These are phyloP conservation scores for Megaptera novaeangliae DNA, from an alignment of 2,113 vertebrate genomes.

Conservation along the genomic window DNA sequence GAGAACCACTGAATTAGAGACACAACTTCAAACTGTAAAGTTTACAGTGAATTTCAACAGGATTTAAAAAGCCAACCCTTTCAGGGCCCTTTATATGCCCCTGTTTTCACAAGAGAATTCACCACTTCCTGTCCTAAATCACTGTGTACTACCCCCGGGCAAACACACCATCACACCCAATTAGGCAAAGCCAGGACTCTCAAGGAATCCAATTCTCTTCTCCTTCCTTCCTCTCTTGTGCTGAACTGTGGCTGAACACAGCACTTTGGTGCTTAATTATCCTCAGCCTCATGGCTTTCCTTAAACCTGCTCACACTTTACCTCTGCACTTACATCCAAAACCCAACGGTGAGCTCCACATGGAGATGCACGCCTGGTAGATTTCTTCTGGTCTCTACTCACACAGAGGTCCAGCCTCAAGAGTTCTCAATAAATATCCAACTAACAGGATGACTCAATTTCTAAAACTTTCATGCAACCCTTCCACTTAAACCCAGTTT, in stretches of 20 bases:
- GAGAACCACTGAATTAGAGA: background rate
- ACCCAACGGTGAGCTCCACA: accelerated
- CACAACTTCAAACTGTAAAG: background rate
- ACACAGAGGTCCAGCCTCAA: background rate
- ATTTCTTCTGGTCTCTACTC: background rate
- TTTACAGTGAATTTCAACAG: background rate
- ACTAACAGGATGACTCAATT: background rate
- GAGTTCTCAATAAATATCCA: background rate
- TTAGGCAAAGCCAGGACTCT: background rate
- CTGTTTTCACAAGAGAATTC: conserved; percentile 33
- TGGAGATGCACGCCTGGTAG: background rate
- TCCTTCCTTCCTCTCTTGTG: background rate
- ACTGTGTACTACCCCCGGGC: background rate
- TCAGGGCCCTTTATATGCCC: background rate
- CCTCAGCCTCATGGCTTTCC: background rate
- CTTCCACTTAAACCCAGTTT: background rate
- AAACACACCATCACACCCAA: background rate
- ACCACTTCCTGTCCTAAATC: conserved; percentile 11
- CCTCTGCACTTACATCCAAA: background rate
- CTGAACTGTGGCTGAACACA: background rate
- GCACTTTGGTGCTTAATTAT: background rate
- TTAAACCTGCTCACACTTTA: background rate
- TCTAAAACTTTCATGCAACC: background rate
- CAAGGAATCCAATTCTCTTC: background rate
- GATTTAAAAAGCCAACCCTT: background rate